These are phyloP conservation scores for Papilio polytes DNA, from an alignment of 1,140 invertebrate genomes.

Conservation along the genomic window DNA sequence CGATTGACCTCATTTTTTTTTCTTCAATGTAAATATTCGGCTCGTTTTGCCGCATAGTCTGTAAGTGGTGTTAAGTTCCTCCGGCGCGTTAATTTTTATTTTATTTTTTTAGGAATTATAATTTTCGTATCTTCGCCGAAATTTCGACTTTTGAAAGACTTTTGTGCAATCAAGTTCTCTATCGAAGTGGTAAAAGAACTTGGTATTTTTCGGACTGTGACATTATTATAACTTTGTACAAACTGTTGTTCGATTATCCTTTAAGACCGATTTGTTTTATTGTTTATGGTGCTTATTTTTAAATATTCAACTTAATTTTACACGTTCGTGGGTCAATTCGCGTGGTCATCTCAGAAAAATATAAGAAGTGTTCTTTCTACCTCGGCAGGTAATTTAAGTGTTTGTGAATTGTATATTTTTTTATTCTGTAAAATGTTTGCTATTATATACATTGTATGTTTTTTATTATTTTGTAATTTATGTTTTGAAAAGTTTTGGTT, in stretches of 20 bases:
- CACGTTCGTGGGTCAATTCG: constrained; percentile 49
- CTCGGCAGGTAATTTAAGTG: constrained; percentile 57
- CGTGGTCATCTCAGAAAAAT: constrained; percentile 63
- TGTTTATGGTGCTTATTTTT: constrained; percentile 60
- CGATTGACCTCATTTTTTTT: constrained; percentile 83
- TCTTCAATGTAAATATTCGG: constrained; percentile 83
- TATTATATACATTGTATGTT: not conserved
- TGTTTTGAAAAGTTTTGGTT: not conserved
- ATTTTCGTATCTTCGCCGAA: constrained; percentile 51
- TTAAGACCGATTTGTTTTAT: constrained; percentile 60
- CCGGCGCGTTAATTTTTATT: constrained; percentile 66
- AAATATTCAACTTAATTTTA: constrained; percentile 12
- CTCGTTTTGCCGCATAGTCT: constrained; percentile 81
- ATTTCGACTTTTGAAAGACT: constrained; percentile 67
- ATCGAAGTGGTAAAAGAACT: constrained; percentile 66
- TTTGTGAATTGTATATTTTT: constrained; percentile 36
- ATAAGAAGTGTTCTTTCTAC: constrained; percentile 53
- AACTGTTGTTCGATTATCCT: constrained; percentile 61
- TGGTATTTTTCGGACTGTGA: constrained; percentile 58
- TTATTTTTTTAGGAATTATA: constrained; percentile 53
- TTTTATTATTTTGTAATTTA: constrained; percentile 1
- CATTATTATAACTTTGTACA: constrained; percentile 62
- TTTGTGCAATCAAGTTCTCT: constrained; percentile 59
- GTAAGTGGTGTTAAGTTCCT: constrained; percentile 83
- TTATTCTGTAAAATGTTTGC: not conserved